Evolutionary conservation across 1,140 invertebrate species (phyloP).

Genomic region (Kradibia gibbosae): DNA sequence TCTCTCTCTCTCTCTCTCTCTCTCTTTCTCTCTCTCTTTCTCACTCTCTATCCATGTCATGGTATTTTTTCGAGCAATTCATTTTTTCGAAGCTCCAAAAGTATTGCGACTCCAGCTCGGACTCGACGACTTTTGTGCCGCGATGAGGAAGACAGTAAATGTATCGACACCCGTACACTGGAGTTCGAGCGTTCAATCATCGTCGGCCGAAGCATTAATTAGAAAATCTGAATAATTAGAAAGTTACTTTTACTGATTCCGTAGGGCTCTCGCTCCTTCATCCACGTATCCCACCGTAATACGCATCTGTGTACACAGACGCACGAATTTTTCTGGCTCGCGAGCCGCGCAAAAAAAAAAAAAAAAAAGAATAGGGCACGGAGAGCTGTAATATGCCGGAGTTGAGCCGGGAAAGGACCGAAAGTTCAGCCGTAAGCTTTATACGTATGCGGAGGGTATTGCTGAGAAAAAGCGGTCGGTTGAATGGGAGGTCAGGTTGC

Average conservation of each 20-base stretch:
- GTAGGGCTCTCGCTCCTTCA: constrained; percentile 19
- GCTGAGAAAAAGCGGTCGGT: not conserved
- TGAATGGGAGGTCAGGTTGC: not conserved
- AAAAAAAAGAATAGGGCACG: constrained; percentile 1
- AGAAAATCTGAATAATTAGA: constrained; percentile 73
- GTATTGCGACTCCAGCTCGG: constrained; percentile 16
- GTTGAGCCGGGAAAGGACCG: constrained; percentile 13
- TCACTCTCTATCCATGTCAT: not conserved
- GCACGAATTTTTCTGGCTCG: constrained; percentile 20
- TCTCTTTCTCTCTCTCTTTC: not conserved
- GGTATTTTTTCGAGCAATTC: constrained; percentile 37
- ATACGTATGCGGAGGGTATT: not conserved
- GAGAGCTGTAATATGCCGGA: not conserved
- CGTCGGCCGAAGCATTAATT: constrained; percentile 69
- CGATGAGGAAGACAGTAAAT: constrained; percentile 55
- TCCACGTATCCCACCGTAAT: not conserved
- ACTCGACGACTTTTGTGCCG: not conserved
- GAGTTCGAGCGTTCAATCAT: constrained; percentile 63
- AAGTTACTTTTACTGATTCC: constrained; percentile 66
- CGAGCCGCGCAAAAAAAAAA: not conserved
- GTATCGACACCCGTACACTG: constrained; percentile 47
- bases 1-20: constrained; percentile 44
- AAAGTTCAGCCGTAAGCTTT: constrained; percentile 27
- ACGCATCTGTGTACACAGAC: not conserved
- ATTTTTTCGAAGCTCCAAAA: constrained; percentile 48